Conservation (phyloP, 1,140 invertebrate genomes). For the Yoshiicerus persimilis region DNA sequence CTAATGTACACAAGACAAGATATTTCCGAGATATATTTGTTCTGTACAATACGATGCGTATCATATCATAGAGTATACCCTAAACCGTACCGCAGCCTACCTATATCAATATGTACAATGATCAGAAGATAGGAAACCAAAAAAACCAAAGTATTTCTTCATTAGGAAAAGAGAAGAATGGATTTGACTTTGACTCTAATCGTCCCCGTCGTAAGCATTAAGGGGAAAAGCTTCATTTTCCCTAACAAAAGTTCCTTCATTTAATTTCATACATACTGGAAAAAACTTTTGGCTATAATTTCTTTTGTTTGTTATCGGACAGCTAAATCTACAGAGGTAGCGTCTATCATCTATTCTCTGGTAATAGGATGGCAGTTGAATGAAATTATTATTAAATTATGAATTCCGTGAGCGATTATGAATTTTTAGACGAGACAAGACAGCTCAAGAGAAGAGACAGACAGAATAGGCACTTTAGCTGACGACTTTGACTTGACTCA, state of each 20-base stretch:
- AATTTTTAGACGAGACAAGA: constrained; percentile 14
- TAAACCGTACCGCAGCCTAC: neutral
- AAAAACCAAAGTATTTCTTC: neutral
- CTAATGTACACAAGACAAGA: neutral
- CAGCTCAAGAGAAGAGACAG: neutral
- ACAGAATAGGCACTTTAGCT: neutral
- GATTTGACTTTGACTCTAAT: neutral
- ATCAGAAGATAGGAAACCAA: neutral
- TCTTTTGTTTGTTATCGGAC: neutral
- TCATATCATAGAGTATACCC: no score
- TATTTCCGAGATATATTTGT: no score
- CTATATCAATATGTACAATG: neutral
- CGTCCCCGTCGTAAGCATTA: neutral
- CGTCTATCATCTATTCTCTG: neutral
- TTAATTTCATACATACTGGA: neutral
- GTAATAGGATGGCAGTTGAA: neutral
- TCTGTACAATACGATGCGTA: neutral
- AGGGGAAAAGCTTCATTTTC: neutral
- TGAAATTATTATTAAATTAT: neutral
- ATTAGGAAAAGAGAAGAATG: neutral
- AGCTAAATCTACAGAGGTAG: neutral
- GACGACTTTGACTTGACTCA: neutral
- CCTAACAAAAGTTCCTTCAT: neutral
- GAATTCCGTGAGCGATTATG: constrained; percentile 11
- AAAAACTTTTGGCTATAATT: neutral